Conservation (phyloP, 2,888 invertebrate genomes). For the Ptilodon capucinus region DNA sequence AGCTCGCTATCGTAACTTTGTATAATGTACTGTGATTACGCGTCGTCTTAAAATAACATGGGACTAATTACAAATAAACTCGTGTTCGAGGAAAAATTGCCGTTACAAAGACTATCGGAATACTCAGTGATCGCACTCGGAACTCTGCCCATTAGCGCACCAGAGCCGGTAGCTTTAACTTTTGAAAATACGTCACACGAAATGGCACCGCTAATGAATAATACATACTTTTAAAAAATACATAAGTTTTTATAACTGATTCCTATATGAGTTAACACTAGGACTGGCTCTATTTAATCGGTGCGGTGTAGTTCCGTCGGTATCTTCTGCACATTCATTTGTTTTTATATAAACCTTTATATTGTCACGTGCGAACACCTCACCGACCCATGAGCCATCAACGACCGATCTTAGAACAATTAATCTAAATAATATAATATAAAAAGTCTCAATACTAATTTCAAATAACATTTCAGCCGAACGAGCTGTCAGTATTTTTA, state of each 20-base stretch:
- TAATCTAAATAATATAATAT: slow-evolving; percentile 61
- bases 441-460: slow-evolving; percentile 56
- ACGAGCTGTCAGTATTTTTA: slow-evolving; percentile 53
- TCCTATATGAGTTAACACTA: slow-evolving; percentile 62
- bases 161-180: slow-evolving; percentile 26
- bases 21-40: slow-evolving; percentile 47
- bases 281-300: slow-evolving; percentile 11
- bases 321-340: not conserved
- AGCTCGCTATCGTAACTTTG: slow-evolving; percentile 48
- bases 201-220: slow-evolving; percentile 73
- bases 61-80: slow-evolving; percentile 35
- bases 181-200: slow-evolving; percentile 54
- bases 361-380: no score
- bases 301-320: not conserved
- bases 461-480: slow-evolving; percentile 55
- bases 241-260: slow-evolving; percentile 62
- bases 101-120: no score
- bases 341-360: no score
- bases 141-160: slow-evolving; percentile 5
- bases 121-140: slow-evolving; percentile 5
- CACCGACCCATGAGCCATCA: no score
- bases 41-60: slow-evolving; percentile 32
- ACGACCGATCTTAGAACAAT: slow-evolving; percentile 37
- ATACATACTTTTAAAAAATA: slow-evolving; percentile 57
- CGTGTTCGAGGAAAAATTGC: slow-evolving; percentile 31